Conservation (phyloP, 1,140 invertebrate genomes). For the Eriocheir sinensis region DNA sequence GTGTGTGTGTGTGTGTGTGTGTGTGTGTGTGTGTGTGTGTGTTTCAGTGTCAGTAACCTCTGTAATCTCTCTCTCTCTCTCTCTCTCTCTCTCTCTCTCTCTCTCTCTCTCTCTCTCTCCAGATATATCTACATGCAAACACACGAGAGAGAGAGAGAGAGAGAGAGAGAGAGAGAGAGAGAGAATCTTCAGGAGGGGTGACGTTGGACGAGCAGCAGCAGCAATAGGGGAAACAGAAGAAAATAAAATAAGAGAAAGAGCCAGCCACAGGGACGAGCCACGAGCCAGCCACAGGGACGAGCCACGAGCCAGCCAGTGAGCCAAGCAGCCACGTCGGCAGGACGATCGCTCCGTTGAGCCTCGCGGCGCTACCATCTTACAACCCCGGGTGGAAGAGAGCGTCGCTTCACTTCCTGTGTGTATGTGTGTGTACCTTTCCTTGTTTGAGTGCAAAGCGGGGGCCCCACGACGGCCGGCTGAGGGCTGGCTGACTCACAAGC, state of each 20-base stretch:
- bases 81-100: conserved; percentile 50
- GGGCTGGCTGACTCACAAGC: neutral
- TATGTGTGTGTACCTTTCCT: neutral
- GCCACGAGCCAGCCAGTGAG: neutral
- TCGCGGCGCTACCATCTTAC: neutral
- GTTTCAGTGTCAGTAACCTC: neutral
- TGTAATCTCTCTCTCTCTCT: neutral
- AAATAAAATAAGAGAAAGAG: no score
- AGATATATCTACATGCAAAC: no score
- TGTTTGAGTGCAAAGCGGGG: neutral
- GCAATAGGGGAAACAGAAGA: no score
- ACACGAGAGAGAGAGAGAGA: no score
- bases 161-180: no score
- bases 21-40: no score
- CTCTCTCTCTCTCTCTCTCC: conserved; percentile 48
- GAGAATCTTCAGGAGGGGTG: neutral
- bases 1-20: no score
- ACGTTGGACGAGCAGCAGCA: neutral
- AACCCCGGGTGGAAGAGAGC: neutral
- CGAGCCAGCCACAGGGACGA: neutral
- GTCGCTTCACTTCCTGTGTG: conserved; percentile 13
- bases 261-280: neutral
- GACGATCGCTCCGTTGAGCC: neutral
- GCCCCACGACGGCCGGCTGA: neutral
- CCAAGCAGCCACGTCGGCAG: neutral